These are phyloP conservation scores for Dreissena rostriformis DNA, from an alignment of 1,140 invertebrate species.

Conservation along the genomic window DNA sequence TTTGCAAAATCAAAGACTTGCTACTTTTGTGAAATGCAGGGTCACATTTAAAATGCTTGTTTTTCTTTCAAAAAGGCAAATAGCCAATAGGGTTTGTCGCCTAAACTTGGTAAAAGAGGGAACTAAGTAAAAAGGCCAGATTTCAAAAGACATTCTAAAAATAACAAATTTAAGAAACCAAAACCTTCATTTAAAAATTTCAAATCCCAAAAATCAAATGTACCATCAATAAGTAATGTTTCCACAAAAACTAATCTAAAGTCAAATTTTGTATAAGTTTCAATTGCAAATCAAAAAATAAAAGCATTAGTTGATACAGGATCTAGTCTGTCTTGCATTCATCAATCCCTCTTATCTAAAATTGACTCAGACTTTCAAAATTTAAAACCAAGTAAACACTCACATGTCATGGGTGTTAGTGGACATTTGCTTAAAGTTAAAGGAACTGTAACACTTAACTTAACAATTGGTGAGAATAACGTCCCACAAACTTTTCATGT, in stretches of 20 bases:
- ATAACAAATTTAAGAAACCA: background rate
- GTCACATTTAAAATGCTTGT: background rate
- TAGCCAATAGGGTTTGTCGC: background rate
- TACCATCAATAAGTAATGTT: background rate
- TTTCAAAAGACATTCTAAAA: background rate
- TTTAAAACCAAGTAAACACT: background rate
- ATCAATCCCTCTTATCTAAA: constrained; percentile 2
- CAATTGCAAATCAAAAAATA: background rate
- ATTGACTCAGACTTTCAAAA: background rate
- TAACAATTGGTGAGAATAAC: background rate
- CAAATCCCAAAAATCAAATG: background rate
- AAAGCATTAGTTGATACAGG: background rate
- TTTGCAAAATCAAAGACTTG: background rate
- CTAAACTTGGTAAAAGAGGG: constrained; percentile 36
- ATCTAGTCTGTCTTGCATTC: constrained; percentile 5
- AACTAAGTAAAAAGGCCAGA: constrained; percentile 25
- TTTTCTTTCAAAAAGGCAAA: background rate
- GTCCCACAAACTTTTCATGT: constrained; percentile 30
- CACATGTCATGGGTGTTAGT: constrained; percentile 22
- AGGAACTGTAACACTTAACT: constrained; percentile 2
- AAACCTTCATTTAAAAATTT: background rate
- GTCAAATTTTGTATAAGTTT: background rate
- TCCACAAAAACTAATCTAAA: background rate
- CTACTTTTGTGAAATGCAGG: background rate
- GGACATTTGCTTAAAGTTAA: constrained; percentile 10